Conservation (phyloP, 2,888 invertebrate species). For the Campoplex nolae region DNA sequence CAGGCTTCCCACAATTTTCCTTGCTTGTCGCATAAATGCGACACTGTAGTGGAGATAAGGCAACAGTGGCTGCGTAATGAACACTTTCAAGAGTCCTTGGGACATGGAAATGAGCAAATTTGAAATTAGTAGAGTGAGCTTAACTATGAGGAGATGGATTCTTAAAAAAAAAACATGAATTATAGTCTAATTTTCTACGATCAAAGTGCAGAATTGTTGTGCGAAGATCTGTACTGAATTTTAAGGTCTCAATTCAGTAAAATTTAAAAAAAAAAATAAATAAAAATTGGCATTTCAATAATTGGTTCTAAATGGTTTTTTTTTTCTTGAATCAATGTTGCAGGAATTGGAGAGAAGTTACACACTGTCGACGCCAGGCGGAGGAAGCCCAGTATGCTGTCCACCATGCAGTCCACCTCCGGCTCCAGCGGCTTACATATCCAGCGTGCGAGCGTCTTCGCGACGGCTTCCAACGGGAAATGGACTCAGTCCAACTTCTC, state of each 20-base stretch:
- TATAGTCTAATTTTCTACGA: too few relatives aligned
- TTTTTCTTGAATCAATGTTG: constrained; percentile 57
- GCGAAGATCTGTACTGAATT: background rate
- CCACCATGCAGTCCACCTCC: constrained; percentile 82
- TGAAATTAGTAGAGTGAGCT: too few relatives aligned
- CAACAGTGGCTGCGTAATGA: too few relatives aligned
- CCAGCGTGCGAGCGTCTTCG: constrained; percentile 82
- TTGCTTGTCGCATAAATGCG: too few relatives aligned
- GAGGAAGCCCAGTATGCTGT: constrained; percentile 79
- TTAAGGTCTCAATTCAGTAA: background rate
- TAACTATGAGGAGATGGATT: too few relatives aligned
- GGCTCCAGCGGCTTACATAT: constrained; percentile 82
- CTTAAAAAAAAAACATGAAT: too few relatives aligned
- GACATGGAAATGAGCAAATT: too few relatives aligned
- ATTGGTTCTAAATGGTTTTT: constrained; percentile 9
- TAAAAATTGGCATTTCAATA: too few relatives aligned
- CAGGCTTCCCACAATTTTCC: too few relatives aligned
- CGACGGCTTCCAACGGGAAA: constrained; percentile 78
- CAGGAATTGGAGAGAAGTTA: constrained; percentile 81
- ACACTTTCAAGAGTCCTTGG: too few relatives aligned
- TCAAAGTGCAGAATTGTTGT: too few relatives aligned
- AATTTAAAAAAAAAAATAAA: background rate
- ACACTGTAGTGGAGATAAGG: too few relatives aligned
- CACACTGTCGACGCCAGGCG: constrained; percentile 80
- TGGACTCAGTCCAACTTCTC: constrained; percentile 76